phyloP scores from a whole-genome alignment of 2,888 invertebrate genomes.

The Drosophila multiciliata region DNA sequence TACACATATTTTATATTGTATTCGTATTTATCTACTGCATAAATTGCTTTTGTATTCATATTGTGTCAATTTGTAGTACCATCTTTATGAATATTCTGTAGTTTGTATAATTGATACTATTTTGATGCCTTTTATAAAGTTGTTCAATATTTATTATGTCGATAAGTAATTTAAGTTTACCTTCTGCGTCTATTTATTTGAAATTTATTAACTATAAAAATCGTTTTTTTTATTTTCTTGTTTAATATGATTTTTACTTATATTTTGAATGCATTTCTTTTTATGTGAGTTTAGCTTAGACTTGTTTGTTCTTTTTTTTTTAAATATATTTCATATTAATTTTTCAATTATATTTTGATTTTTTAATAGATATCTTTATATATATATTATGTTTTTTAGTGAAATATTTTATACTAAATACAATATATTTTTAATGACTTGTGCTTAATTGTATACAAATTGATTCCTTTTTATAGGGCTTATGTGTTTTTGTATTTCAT shows the following conservation, averaged over 20 bases:
- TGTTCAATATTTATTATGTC: conserved; percentile 48
- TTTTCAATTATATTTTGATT: conserved; percentile 25
- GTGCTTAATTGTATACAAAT: conserved; percentile 65
- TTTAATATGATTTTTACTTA: conserved; percentile 18
- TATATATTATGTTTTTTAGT: conserved; percentile 10
- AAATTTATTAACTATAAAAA: conserved; percentile 65
- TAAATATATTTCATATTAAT: conserved; percentile 16
- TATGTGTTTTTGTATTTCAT: conserved; percentile 21
- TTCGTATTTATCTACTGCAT: conserved; percentile 52
- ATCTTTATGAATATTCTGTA: conserved; percentile 59
- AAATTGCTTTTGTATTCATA: conserved; percentile 64
- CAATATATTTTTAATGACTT: conserved; percentile 74
- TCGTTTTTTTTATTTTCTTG: conserved; percentile 13
- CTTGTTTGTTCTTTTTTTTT: conserved; percentile 26
- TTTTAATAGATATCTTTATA: conserved; percentile 6
- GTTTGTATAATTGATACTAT: conserved; percentile 58
- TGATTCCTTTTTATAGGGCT: conserved; percentile 33
- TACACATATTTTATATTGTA: conserved; percentile 58
- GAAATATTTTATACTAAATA: conserved; percentile 56
- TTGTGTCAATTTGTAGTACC: conserved; percentile 59
- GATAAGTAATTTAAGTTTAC: conserved; percentile 60
- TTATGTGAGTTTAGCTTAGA: conserved; percentile 19
- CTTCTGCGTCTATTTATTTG: conserved; percentile 28
- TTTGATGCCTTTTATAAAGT: conserved; percentile 32
- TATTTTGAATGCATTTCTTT: conserved; percentile 13